A percentile compares a stretch with the other conserved stretches of the same genome.
phyloP scores from a whole-genome alignment of 2,797 vertebrate genomes.

The Acanthiza pusilla region DNA sequence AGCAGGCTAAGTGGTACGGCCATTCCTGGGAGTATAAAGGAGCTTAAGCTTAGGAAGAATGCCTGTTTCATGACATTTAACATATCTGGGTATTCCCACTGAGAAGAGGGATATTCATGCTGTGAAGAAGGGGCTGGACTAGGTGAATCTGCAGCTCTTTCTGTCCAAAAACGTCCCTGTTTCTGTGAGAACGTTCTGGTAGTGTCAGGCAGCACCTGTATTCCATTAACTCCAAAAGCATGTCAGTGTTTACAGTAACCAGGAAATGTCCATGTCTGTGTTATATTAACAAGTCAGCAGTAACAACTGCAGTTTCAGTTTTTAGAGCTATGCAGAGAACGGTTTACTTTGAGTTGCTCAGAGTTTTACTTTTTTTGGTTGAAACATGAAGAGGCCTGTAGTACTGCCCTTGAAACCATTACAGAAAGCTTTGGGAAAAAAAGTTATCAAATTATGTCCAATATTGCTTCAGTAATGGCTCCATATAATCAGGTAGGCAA shows the following conservation, averaged over 20 bases:
- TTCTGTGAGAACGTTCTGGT: constrained; percentile 56
- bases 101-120: constrained; percentile 53
- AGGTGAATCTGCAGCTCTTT: constrained; percentile 14
- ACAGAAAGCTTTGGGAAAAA: background rate
- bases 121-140: constrained; percentile 44
- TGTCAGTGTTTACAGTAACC: constrained; percentile 59
- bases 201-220: constrained; percentile 41
- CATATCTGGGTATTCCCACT: constrained; percentile 43
- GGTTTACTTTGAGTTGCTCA: background rate
- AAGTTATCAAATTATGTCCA: background rate
- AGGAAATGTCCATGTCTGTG: constrained; percentile 60
- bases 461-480: background rate
- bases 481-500: background rate
- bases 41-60: constrained; percentile 44
- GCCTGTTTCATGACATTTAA: constrained; percentile 40
- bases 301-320: constrained; percentile 43
- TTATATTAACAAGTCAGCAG: constrained; percentile 58
- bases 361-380: background rate
- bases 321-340: constrained; percentile 20
- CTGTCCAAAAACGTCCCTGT: constrained; percentile 24
- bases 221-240: constrained; percentile 61
- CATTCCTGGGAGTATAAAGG: background rate
- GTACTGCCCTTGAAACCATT: background rate
- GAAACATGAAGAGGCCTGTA: background rate
- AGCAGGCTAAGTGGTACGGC: background rate